phyloP scores from a whole-genome alignment of 2,888 invertebrate genomes.

The Poecilus cupreus region DNA sequence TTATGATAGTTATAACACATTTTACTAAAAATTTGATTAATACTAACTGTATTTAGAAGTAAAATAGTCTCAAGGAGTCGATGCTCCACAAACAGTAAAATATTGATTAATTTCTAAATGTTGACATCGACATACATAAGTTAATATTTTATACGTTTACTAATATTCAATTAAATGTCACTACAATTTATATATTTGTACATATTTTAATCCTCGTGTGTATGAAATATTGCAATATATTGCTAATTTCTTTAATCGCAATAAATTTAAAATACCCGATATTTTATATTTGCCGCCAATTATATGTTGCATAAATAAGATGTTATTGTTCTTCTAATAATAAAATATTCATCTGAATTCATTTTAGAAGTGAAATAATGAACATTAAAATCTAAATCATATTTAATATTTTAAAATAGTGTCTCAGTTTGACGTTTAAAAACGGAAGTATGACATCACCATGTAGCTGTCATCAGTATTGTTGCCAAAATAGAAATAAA shows the following conservation, averaged over 20 bases:
- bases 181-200: background rate
- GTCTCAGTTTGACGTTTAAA: conserved; percentile 35
- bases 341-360: no score
- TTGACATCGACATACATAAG: background rate
- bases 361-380: background rate
- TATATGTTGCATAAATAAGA: no score
- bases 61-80: background rate
- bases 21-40: conserved; percentile 21
- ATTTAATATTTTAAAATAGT: conserved; percentile 9
- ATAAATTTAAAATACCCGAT: no score
- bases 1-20: conserved; percentile 13
- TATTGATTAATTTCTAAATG: conserved; percentile 25
- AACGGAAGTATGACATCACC: conserved; percentile 48
- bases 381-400: background rate
- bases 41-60: conserved; percentile 2
- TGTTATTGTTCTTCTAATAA: no score
- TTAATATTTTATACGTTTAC: background rate
- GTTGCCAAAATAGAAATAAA: conserved; percentile 10
- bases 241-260: no score
- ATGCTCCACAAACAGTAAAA: conserved; percentile 30
- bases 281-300: no score
- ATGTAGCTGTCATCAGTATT: conserved; percentile 1
- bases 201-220: no score
- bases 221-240: no score
- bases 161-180: no score